A percentile compares a stretch with the other conserved stretches of the same genome.
These are phyloP conservation scores for Halesus radiatus DNA, from an alignment of 1,140 invertebrate species.

Conservation along the genomic window DNA sequence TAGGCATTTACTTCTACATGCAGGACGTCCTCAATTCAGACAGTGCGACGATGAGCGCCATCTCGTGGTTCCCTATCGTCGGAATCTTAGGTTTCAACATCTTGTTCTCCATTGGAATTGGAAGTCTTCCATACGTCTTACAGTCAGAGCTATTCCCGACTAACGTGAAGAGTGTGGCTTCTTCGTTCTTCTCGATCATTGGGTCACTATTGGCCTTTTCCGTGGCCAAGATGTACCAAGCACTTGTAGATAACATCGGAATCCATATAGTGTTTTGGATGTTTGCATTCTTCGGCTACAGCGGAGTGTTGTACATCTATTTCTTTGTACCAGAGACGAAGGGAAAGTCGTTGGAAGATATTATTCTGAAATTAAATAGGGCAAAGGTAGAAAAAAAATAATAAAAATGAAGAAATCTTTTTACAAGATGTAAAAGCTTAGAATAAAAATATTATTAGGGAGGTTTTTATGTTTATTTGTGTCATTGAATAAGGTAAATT, in stretches of 20 bases:
- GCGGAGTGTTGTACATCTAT: constrained; percentile 72
- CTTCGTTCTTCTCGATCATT: constrained; percentile 65
- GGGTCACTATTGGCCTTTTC: constrained; percentile 67
- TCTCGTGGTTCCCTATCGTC: constrained; percentile 69
- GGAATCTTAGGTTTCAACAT: constrained; percentile 73
- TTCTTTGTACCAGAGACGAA: constrained; percentile 82
- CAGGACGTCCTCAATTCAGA: constrained; percentile 61
- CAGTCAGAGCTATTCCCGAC: constrained; percentile 76
- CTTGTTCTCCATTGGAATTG: constrained; percentile 72
- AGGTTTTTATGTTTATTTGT: too few relatives aligned
- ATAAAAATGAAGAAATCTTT: too few relatives aligned
- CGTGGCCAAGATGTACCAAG: constrained; percentile 72
- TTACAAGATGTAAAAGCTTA: too few relatives aligned
- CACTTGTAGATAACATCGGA: constrained; percentile 70
- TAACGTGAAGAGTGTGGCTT: constrained; percentile 73
- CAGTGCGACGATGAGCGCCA: constrained; percentile 59
- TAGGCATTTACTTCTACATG: constrained; percentile 71
- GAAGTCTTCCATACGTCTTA: constrained; percentile 74
- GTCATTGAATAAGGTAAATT: too few relatives aligned
- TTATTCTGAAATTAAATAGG: constrained; percentile 67
- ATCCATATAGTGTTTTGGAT: constrained; percentile 72
- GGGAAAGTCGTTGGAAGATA: constrained; percentile 78
- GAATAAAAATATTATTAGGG: too few relatives aligned
- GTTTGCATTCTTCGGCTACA: constrained; percentile 69
- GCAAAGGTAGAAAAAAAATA: background rate